These are phyloP conservation scores for Rhabdomys pumilio DNA, from an alignment of 2,797 vertebrate species.

Conservation along the genomic window DNA sequence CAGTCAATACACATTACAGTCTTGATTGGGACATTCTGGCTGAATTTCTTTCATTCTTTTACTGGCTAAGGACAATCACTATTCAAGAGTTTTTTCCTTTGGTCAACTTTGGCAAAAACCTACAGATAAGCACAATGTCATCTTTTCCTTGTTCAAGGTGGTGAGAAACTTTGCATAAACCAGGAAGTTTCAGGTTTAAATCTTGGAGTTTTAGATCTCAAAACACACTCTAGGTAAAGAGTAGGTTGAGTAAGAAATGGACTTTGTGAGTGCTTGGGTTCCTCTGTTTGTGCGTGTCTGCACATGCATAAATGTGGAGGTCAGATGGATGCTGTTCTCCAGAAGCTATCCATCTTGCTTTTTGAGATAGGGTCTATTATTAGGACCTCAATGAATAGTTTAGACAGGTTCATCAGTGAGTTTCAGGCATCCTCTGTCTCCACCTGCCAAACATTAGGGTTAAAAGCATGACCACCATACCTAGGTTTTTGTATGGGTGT, in stretches of 20 bases:
- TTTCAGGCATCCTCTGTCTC: not conserved
- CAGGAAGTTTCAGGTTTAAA: not conserved
- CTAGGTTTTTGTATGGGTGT: not conserved
- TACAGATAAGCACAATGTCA: fast-evolving
- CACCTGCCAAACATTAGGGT: not conserved
- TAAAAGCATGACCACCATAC: not conserved
- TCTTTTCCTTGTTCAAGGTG: not conserved
- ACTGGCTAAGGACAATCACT: not conserved
- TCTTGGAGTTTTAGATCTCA: not conserved
- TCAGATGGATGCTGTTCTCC: not conserved
- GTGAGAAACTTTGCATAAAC: not conserved
- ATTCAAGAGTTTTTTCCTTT: not conserved
- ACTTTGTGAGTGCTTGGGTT: too few species aligned
- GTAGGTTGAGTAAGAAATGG: not conserved
- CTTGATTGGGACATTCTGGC: not conserved
- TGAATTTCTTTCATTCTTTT: not conserved
- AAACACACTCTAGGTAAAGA: not conserved
- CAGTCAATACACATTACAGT: not conserved
- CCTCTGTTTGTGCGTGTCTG: not conserved
- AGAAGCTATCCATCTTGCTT: not conserved
- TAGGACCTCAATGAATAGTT: not conserved
- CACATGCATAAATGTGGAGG: not conserved
- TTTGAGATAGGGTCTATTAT: not conserved
- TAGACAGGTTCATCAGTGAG: not conserved
- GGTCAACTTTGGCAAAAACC: not conserved